These are phyloP conservation scores for Oscheius sp. DNA, from an alignment of 2,888 invertebrate species.

Conservation along the genomic window DNA sequence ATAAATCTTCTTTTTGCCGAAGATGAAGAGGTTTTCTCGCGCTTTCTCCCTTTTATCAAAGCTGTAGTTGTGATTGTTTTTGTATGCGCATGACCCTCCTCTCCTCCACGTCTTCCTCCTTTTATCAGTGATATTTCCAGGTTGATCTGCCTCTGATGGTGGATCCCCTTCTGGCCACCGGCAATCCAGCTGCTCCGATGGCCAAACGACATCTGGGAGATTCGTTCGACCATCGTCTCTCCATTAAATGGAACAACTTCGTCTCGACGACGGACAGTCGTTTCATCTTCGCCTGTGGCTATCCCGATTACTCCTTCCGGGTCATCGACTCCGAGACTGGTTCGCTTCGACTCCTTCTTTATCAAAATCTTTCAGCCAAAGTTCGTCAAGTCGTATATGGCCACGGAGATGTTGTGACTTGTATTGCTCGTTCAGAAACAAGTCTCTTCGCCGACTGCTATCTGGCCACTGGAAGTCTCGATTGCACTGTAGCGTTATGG, in stretches of 20 bases:
- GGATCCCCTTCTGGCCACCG: constrained; percentile 87
- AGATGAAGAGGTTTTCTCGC: constrained; percentile 20
- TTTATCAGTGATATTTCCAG: constrained; percentile 69
- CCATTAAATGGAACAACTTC: constrained; percentile 91
- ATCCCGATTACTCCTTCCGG: constrained; percentile 99
- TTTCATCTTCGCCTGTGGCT: constrained; percentile 95
- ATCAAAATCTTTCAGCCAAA: constrained; percentile 79
- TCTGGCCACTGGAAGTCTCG: constrained; percentile 95
- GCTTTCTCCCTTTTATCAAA: background rate
- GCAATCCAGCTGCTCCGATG: constrained; percentile 74
- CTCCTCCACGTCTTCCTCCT: background rate
- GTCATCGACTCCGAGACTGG: constrained; percentile 96
- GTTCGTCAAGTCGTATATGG: constrained; percentile 98
- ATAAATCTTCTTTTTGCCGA: constrained; percentile 24
- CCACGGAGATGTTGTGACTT: constrained; percentile 97
- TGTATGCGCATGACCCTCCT: constrained; percentile 6
- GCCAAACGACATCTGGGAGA: constrained; percentile 89
- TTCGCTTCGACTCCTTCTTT: constrained; percentile 67
- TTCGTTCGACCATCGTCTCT: constrained; percentile 95
- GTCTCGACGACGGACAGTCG: constrained; percentile 96
- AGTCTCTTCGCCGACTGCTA: constrained; percentile 99
- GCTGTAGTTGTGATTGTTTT: constrained; percentile 2
- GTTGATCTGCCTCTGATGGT: constrained; percentile 88
- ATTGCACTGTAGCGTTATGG: constrained; percentile 97
- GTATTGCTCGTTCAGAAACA: constrained; percentile 94